Conservation (phyloP, 1,140 invertebrate species). For the Pomacea maculata region DNA sequence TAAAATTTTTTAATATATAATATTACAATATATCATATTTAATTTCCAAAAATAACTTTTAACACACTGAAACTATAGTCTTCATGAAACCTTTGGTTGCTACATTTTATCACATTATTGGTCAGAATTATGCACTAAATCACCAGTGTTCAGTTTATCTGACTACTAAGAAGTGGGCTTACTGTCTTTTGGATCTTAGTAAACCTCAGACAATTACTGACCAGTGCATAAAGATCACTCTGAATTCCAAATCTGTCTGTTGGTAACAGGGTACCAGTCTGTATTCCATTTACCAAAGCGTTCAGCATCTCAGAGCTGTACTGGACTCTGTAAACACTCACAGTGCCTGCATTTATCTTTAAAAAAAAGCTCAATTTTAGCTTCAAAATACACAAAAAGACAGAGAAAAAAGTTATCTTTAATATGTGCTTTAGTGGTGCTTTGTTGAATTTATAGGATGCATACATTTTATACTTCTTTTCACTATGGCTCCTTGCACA, state of each 20-base stretch:
- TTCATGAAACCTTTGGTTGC: too few relatives aligned
- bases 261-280: constrained; percentile 80
- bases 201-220: constrained; percentile 48
- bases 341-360: constrained; percentile 66
- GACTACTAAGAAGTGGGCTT: too few relatives aligned
- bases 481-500: neutral
- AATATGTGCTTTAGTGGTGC: neutral
- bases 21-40: too few relatives aligned
- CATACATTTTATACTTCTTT: neutral
- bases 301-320: constrained; percentile 84
- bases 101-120: too few relatives aligned
- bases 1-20: too few relatives aligned
- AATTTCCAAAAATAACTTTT: too few relatives aligned
- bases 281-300: constrained; percentile 81
- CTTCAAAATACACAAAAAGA: neutral
- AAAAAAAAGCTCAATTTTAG: constrained; percentile 5
- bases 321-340: constrained; percentile 76
- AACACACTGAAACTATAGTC: too few relatives aligned
- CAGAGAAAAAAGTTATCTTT: neutral
- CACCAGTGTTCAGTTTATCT: too few relatives aligned
- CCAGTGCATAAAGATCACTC: constrained; percentile 91
- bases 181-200: too few relatives aligned
- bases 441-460: neutral
- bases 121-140: too few relatives aligned
- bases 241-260: constrained; percentile 89